phyloP scores from a whole-genome alignment of 2,113 vertebrate species.

The Zingel zingel region DNA sequence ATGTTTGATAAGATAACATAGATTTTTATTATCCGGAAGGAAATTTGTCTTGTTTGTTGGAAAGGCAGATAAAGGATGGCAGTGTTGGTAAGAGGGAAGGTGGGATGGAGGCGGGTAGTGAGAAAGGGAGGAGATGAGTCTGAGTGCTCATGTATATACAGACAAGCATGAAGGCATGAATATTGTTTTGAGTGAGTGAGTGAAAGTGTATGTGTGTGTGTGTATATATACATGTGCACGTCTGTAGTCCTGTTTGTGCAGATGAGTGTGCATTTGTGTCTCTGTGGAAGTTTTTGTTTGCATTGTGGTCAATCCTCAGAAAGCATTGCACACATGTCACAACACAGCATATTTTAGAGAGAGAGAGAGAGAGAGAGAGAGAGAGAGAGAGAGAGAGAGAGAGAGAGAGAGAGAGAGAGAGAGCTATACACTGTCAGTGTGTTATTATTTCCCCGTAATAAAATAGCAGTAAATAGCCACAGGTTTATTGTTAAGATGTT shows the following conservation, averaged over 20 bases:
- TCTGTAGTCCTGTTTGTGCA: background rate
- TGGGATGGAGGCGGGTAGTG: background rate
- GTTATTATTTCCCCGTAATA: background rate
- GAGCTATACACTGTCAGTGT: background rate
- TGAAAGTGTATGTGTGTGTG: background rate
- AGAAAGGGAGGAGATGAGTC: constrained; percentile 6
- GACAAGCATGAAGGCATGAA: constrained; percentile 40
- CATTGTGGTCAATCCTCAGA: constrained; percentile 16
- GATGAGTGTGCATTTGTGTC: constrained; percentile 8
- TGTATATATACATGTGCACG: constrained; percentile 1
- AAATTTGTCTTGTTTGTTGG: constrained; percentile 15
- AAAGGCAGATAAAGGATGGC: constrained; percentile 49
- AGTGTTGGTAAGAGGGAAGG: background rate
- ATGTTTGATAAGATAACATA: constrained; percentile 7
- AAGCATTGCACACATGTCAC: constrained; percentile 35
- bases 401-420: too few relatives aligned
- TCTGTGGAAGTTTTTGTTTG: constrained; percentile 6
- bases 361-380: too few relatives aligned
- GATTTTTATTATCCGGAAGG: too few relatives aligned
- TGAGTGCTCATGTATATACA: constrained; percentile 40
- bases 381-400: too few relatives aligned
- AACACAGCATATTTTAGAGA: constrained; percentile 23
- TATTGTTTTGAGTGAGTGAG: constrained; percentile 19
- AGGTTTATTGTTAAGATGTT: background rate
- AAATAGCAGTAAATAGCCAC: background rate